Evolutionary conservation across 2,113 vertebrate species (phyloP), one percentile per base, ranked within the genome.

Genomic region (Dendropsophus ebraccatus): DNA sequence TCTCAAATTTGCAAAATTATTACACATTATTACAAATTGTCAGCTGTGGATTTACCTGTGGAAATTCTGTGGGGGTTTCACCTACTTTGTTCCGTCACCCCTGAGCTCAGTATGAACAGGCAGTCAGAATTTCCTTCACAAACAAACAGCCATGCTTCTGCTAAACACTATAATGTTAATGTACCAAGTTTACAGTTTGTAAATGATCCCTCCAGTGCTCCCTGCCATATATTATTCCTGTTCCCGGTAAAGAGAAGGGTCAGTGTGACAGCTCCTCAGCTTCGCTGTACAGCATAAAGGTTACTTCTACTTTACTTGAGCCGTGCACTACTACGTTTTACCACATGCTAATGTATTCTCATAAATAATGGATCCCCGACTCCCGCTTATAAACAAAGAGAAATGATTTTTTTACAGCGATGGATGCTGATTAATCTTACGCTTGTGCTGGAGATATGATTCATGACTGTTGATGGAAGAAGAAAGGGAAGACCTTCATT

Each of bases 381-480:
- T 52, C 25, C 28, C 49, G 50, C 49, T 32, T 52, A 77, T 77
- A 70, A 70, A 52, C 74, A 54, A 77, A 52, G 25, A 30, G 45
- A 32, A 52, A 32, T 52, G 23, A 30, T 52, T 30, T 54, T 32
- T 77, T 30, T 52, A 74, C 72, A 74, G n/a, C 11, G 11, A 32
- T 21, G 50, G 25, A 52, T 54, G 25, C 74, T 54, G 74, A 77
- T 76, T 50, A 30, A 50, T 77, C 25, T 77, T 14, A 52, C 11
- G 14, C 14, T 30, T 75, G 73, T 75, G 74, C 8, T 41, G 41
- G 17, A 52, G n/a, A 77, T 77, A 77, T 77, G 74, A 77, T 82
- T 82, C 65, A 82, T 69, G 79, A 47, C n/a, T 81, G 58, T 25
- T 45, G 80, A 65, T 17, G 23, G 58, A 69, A 25, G 56, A 82